Evolutionary conservation across 2,113 vertebrate genomes (phyloP).

Genomic region (Prietella phreatophila): DNA sequence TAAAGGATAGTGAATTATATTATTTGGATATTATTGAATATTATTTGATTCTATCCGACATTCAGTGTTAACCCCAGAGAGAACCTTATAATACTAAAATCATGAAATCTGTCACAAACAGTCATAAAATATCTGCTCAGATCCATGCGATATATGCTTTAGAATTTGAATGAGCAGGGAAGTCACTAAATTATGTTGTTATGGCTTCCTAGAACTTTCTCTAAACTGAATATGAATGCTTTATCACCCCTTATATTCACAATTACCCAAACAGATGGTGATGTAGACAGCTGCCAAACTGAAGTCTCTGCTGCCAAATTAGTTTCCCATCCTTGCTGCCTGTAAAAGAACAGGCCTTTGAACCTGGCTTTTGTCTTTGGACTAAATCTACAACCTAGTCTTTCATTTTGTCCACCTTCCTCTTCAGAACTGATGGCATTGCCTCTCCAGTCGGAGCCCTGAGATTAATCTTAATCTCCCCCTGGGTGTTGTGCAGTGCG

Average conservation of each 20-base stretch:
- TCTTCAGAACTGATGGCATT: slow-evolving; percentile 1
- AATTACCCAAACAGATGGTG: slow-evolving; percentile 6
- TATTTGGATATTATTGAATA: not conserved
- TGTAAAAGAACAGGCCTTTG: slow-evolving; percentile 41
- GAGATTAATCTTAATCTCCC: slow-evolving; percentile 68
- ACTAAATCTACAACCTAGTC: slow-evolving; percentile 48
- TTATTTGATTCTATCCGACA: not conserved
- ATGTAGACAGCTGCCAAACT: slow-evolving; percentile 24
- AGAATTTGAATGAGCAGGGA: not conserved
- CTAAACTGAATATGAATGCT: not conserved
- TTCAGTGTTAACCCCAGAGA: not conserved
- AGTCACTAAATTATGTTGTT: not conserved
- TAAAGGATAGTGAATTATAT: not conserved
- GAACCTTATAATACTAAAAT: not conserved
- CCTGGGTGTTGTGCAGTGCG: slow-evolving; percentile 61
- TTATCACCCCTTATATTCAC: not conserved
- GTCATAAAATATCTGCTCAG: not conserved
- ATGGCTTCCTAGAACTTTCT: not conserved
- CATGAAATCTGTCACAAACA: not conserved
- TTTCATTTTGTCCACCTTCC: slow-evolving; percentile 40
- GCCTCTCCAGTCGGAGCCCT: slow-evolving; percentile 45
- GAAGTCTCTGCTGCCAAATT: slow-evolving; percentile 37
- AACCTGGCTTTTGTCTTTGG: slow-evolving; percentile 42
- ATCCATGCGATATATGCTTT: not conserved
- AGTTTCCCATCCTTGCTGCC: slow-evolving; percentile 39